Evolutionary conservation across 2,797 vertebrate genomes (phyloP).

Genomic region (Mus spretus): DNA sequence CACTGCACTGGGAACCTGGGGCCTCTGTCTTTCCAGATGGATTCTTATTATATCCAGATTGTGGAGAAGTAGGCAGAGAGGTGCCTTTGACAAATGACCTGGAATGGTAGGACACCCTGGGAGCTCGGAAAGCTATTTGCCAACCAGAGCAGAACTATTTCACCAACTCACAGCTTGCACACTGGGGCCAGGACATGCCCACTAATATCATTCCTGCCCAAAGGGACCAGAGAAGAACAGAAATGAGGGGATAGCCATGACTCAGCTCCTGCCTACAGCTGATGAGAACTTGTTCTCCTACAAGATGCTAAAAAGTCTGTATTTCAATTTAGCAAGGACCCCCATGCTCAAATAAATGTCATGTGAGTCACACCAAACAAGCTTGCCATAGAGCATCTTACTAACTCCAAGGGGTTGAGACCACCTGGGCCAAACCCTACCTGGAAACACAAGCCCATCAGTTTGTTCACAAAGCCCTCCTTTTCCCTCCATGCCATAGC

Average conservation of each 20-base stretch:
- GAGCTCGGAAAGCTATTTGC: background rate
- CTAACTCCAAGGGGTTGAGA: background rate
- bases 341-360: background rate
- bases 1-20: background rate
- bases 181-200: background rate
- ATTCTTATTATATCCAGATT: background rate
- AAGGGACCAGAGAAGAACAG: background rate
- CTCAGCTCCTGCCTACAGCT: background rate
- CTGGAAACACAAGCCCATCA: background rate
- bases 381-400: background rate
- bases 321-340: slow-evolving; percentile 29
- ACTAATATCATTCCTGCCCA: background rate
- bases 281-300: slow-evolving; percentile 14
- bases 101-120: background rate
- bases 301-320: slow-evolving; percentile 27
- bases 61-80: background rate
- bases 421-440: background rate
- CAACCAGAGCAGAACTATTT: slow-evolving; percentile 20
- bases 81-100: background rate
- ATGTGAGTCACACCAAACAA: background rate
- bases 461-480: background rate
- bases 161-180: background rate
- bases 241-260: background rate
- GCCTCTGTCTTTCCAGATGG: background rate
- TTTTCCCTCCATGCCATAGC: background rate